phyloP scores from a whole-genome alignment of 2,797 vertebrate species.

The Ctenopoma kingsleyae region DNA sequence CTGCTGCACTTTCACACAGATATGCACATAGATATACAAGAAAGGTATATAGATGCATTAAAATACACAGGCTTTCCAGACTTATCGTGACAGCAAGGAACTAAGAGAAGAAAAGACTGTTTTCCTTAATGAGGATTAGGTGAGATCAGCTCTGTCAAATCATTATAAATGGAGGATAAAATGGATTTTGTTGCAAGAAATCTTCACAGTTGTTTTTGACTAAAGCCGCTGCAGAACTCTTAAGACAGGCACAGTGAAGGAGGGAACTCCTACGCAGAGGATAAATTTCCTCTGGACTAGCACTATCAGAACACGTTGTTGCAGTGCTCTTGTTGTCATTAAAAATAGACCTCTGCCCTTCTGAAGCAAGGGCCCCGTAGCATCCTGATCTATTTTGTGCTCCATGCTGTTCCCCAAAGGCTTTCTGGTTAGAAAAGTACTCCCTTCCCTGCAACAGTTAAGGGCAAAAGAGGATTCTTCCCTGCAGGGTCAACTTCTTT shows the following conservation, averaged over 20 bases:
- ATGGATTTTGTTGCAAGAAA: conserved; percentile 47
- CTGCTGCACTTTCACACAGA: conserved; percentile 21
- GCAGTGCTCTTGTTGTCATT: conserved; percentile 75
- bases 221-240: conserved; percentile 39
- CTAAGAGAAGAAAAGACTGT: neutral
- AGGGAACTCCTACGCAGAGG: conserved; percentile 64
- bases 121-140: conserved; percentile 34
- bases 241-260: conserved; percentile 24
- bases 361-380: conserved; percentile 50
- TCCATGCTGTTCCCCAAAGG: conserved; percentile 53
- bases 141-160: conserved; percentile 30
- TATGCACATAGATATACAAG: neutral
- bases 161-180: conserved; percentile 33
- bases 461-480: conserved; percentile 57
- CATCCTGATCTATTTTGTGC: conserved; percentile 68
- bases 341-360: conserved; percentile 80
- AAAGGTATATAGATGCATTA: conserved; percentile 1
- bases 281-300: conserved; percentile 64
- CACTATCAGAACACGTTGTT: conserved; percentile 50
- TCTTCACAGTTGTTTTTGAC: conserved; percentile 45
- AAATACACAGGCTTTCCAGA: neutral
- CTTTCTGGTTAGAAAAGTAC: conserved; percentile 50
- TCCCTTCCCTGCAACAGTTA: conserved; percentile 49
- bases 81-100: neutral
- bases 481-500: conserved; percentile 53